phyloP scores from a whole-genome alignment of 1,140 invertebrate genomes.

The Hermetia illucens region DNA sequence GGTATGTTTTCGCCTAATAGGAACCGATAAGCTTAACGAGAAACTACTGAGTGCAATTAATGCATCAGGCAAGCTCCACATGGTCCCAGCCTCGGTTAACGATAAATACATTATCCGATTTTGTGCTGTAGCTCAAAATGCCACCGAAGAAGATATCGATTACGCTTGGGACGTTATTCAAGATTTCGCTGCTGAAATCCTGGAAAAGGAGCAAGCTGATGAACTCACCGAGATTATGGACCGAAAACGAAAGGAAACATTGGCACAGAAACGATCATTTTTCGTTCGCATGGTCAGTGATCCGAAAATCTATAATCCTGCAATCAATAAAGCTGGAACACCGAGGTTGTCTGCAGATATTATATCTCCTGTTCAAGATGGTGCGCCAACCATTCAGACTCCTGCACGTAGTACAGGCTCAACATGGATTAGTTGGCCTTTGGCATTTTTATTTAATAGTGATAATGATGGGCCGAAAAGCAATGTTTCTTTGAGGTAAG shows the following conservation, averaged over 20 bases:
- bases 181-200: constrained; percentile 66
- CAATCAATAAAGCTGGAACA: constrained; percentile 55
- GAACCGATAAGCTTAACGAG: constrained; percentile 82
- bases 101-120: constrained; percentile 89
- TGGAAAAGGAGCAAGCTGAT: constrained; percentile 58
- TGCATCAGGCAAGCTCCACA: constrained; percentile 90
- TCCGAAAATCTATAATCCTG: constrained; percentile 90
- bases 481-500: constrained; percentile 65
- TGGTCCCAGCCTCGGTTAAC: constrained; percentile 88
- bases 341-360: constrained; percentile 33
- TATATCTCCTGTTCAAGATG: constrained; percentile 31
- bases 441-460: constrained; percentile 69
- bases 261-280: constrained; percentile 83
- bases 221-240: constrained; percentile 50
- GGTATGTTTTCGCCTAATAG: constrained; percentile 74
- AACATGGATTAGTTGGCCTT: constrained; percentile 85
- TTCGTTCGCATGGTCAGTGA: constrained; percentile 95
- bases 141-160: constrained; percentile 77
- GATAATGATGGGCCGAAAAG: constrained; percentile 47
- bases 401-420: constrained; percentile 33
- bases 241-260: constrained; percentile 49
- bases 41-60: constrained; percentile 89
- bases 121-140: constrained; percentile 86
- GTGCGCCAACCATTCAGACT: constrained; percentile 28
- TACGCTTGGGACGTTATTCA: constrained; percentile 83